phyloP scores from a whole-genome alignment of 1,140 invertebrate genomes.

The Bombus consobrinus region DNA sequence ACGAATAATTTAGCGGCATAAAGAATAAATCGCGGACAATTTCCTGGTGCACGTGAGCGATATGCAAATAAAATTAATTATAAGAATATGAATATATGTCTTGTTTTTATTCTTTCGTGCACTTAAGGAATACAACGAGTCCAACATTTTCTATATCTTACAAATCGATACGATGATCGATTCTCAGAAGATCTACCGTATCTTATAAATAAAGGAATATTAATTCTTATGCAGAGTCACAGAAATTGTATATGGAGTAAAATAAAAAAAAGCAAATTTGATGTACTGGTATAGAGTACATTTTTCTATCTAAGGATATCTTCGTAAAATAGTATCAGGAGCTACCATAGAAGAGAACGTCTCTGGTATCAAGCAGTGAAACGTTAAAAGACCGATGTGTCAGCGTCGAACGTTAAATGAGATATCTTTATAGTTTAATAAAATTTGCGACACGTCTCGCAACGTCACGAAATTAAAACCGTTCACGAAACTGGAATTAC shows the following conservation, averaged over 20 bases:
- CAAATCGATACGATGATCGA: too few species aligned
- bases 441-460: constrained; percentile 14
- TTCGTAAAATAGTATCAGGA: background rate
- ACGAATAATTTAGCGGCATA: background rate
- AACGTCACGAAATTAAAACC: background rate
- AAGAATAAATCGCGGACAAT: background rate
- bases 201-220: too few species aligned
- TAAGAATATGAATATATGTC: background rate
- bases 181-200: too few species aligned
- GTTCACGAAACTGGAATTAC: constrained; percentile 11
- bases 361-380: background rate
- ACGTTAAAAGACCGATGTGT: constrained; percentile 4
- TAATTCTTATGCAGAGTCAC: too few species aligned
- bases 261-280: too few species aligned
- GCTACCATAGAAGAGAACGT: background rate
- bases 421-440: constrained; percentile 11
- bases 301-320: too few species aligned
- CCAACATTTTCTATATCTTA: too few species aligned
- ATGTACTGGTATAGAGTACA: too few species aligned
- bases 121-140: too few species aligned
- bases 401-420: background rate
- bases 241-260: too few species aligned
- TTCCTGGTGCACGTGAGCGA: background rate
- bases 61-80: background rate
- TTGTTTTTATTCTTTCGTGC: background rate